Evolutionary conservation across 2,888 invertebrate genomes (phyloP).

Genomic region (Caenorhabditis afra): DNA sequence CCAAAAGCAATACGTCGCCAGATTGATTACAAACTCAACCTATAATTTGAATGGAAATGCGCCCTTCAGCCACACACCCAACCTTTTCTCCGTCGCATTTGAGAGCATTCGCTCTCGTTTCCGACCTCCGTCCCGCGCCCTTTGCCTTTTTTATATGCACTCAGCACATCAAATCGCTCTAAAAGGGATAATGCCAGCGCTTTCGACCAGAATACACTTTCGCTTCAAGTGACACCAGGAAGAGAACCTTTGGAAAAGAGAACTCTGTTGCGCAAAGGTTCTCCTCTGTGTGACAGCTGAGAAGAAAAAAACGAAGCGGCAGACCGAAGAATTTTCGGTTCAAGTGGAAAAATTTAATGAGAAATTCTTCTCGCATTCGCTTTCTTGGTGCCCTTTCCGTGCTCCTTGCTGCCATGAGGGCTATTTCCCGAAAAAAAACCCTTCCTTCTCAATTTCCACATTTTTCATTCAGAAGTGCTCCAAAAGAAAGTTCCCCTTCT

Average conservation of each 20-base stretch:
- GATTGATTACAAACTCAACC: constrained; percentile 33
- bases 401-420: constrained; percentile 11
- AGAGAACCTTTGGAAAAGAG: background rate
- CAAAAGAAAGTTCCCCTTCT: constrained; percentile 4
- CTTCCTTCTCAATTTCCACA: constrained; percentile 41
- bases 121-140: too few species aligned
- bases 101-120: constrained; percentile 17
- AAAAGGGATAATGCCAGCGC: constrained; percentile 34
- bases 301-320: too few species aligned
- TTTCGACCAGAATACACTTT: constrained; percentile 16
- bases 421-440: constrained; percentile 24
- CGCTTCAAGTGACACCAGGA: constrained; percentile 10
- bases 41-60: constrained; percentile 32
- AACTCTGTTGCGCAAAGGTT: background rate
- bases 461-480: constrained; percentile 47
- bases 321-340: background rate
- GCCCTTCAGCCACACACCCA: background rate
- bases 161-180: constrained; percentile 34
- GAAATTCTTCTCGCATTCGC: constrained; percentile 22
- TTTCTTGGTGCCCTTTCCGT: constrained; percentile 10
- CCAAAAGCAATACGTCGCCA: background rate
- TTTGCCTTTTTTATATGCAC: constrained; percentile 45
- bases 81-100: background rate
- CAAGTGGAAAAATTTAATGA: constrained; percentile 23
- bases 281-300: too few species aligned